Conservation (phyloP, 2,888 invertebrate genomes). For the Notodonta dromedarius region DNA sequence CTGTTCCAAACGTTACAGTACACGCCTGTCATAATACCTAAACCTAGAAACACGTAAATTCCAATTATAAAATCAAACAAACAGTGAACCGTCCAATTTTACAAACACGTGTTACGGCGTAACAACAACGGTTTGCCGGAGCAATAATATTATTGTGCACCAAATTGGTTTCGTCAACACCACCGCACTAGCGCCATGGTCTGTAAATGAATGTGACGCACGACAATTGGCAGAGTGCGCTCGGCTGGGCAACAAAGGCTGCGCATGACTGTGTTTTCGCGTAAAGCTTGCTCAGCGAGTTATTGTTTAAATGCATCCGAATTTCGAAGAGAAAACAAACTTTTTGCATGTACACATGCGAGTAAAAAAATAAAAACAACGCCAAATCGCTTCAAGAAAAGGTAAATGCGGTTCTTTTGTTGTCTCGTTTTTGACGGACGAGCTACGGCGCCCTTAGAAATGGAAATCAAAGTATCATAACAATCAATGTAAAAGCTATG, state of each 20-base stretch:
- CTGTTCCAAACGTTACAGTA: not conserved
- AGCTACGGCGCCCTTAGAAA: too few species aligned
- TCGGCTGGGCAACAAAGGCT: not conserved
- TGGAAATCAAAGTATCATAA: too few species aligned
- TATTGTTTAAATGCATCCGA: not conserved
- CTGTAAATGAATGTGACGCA: not conserved
- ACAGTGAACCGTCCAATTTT: not conserved
- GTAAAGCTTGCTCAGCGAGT: not conserved
- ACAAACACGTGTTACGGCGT: not conserved
- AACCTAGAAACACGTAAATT: not conserved
- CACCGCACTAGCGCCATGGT: not conserved
- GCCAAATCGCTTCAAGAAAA: too few species aligned
- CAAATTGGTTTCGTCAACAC: not conserved
- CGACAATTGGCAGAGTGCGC: not conserved
- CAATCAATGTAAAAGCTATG: too few species aligned
- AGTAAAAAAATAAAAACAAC: too few species aligned
- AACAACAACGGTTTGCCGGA: not conserved
- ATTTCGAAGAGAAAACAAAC: too few species aligned
- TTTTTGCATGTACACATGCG: too few species aligned
- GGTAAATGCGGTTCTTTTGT: too few species aligned
- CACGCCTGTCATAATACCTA: not conserved
- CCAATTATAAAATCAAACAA: slow-evolving; percentile 5
- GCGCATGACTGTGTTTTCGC: not conserved
- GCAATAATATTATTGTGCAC: not conserved
- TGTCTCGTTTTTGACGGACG: too few species aligned